A percentile compares a stretch with the other conserved stretches of the same genome.
These are phyloP conservation scores for Crenichthys baileyi DNA, from an alignment of 2,797 vertebrate species.

Conservation along the genomic window DNA sequence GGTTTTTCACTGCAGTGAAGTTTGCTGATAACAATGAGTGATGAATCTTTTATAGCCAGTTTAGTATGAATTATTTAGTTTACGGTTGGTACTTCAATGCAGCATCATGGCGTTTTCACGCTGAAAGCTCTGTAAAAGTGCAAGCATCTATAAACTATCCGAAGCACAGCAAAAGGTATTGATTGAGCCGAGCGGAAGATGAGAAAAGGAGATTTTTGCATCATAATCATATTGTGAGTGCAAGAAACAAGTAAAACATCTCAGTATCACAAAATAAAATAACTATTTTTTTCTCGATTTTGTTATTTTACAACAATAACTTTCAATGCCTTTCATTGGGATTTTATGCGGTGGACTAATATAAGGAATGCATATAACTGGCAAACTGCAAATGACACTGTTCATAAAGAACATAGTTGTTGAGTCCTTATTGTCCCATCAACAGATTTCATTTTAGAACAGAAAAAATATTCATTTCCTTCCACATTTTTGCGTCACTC, in stretches of 20 bases:
- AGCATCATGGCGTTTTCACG: neutral
- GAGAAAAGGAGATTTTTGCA: neutral
- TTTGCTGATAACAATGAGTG: neutral
- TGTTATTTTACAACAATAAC: too few relatives aligned
- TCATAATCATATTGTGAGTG: neutral
- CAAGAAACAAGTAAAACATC: neutral
- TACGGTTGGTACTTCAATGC: neutral
- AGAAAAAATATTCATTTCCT: too few relatives aligned
- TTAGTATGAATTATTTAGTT: constrained; percentile 1
- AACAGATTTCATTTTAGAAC: too few relatives aligned
- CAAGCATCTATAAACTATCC: neutral
- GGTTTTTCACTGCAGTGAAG: neutral
- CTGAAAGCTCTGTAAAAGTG: neutral
- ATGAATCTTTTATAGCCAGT: neutral
- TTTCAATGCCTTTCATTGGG: neutral
- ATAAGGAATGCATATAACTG: neutral
- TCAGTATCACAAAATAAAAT: neutral
- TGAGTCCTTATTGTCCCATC: too few relatives aligned
- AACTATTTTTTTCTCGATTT: too few relatives aligned
- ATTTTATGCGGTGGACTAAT: neutral
- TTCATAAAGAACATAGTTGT: neutral
- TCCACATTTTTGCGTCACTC: too few relatives aligned
- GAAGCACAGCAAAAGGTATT: neutral
- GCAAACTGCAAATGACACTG: neutral
- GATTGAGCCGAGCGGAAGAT: neutral